Conservation (phyloP, 2,113 vertebrate genomes). For the Panthera uncia region DNA sequence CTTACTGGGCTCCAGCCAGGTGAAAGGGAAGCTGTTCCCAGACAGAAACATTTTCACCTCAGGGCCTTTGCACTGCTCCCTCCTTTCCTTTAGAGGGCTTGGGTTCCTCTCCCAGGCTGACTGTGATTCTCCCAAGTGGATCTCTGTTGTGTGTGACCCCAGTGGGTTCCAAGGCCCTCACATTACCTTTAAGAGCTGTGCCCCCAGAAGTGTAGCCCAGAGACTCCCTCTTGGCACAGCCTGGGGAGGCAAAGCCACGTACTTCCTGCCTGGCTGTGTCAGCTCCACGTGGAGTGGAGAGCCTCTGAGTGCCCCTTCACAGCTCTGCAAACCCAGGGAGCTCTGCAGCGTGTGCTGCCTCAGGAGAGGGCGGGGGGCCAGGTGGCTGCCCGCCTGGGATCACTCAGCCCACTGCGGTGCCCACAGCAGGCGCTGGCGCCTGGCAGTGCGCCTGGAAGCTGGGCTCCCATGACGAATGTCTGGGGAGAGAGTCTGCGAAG, state of each 20-base stretch:
- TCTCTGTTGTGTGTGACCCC: neutral
- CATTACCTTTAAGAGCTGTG: conserved; percentile 37
- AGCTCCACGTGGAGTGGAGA: neutral
- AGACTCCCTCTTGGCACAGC: neutral
- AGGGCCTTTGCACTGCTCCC: neutral
- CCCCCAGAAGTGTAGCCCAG: neutral
- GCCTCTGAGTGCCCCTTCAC: neutral
- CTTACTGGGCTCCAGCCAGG: neutral
- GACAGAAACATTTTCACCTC: neutral
- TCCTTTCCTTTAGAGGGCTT: neutral
- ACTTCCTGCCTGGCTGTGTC: conserved; percentile 54
- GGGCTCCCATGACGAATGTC: conserved; percentile 64
- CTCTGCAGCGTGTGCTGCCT: neutral
- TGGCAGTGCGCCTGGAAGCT: conserved; percentile 31
- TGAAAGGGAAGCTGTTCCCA: neutral
- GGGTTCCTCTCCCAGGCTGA: neutral
- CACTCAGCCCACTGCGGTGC: neutral
- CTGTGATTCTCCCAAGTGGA: neutral
- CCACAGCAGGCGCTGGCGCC: conserved; percentile 45
- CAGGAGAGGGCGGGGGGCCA: neutral
- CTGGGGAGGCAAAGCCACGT: neutral
- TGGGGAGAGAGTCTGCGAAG: conserved; percentile 44
- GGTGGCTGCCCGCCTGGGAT: conserved; percentile 48
- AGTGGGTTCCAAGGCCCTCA: neutral
- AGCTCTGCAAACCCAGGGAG: conserved; percentile 26